Evolutionary conservation across 2,888 invertebrate species (phyloP).

Genomic region (Malachius bipustulatus): DNA sequence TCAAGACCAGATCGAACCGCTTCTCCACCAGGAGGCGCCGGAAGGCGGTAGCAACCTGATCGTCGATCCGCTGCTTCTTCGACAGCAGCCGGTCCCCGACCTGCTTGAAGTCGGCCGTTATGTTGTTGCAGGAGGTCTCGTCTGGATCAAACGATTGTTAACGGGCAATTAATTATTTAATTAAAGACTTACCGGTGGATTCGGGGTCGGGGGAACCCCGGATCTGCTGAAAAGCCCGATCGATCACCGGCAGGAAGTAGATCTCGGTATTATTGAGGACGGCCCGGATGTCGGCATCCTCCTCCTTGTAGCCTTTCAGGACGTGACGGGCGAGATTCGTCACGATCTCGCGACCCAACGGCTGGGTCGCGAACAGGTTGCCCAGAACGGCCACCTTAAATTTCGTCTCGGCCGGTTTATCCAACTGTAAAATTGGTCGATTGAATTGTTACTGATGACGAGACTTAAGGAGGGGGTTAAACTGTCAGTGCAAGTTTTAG

Average conservation of each 20-base stretch:
- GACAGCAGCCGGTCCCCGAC: slow-evolving; percentile 54
- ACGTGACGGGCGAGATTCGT: slow-evolving; percentile 75
- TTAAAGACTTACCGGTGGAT: slow-evolving; percentile 14
- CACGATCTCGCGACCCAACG: slow-evolving; percentile 72
- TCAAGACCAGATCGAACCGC: slow-evolving; percentile 59
- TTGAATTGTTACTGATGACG: too few species aligned
- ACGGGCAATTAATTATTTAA: background rate
- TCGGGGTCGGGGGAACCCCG: slow-evolving; percentile 36
- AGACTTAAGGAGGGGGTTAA: too few species aligned
- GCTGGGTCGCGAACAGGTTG: slow-evolving; percentile 69
- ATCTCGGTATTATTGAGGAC: slow-evolving; percentile 62
- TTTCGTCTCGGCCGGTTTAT: slow-evolving; percentile 67
- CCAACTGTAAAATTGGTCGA: slow-evolving; percentile 51
- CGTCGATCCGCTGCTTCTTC: slow-evolving; percentile 32
- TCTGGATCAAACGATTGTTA: slow-evolving; percentile 17
- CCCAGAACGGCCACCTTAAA: slow-evolving; percentile 76
- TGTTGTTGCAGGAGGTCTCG: slow-evolving; percentile 32
- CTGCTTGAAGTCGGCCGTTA: slow-evolving; percentile 41
- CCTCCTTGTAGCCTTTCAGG: slow-evolving; percentile 54
- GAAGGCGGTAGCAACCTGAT: slow-evolving; percentile 46
- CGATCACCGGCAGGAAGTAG: slow-evolving; percentile 65
- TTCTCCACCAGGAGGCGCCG: slow-evolving; percentile 51
- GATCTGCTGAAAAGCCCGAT: slow-evolving; percentile 43
- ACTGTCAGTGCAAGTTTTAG: too few species aligned
- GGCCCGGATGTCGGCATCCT: slow-evolving; percentile 50